Base-by-base conservation (phyloP, 2,888 invertebrate genomes). In the Rhingia campestris region DNA sequence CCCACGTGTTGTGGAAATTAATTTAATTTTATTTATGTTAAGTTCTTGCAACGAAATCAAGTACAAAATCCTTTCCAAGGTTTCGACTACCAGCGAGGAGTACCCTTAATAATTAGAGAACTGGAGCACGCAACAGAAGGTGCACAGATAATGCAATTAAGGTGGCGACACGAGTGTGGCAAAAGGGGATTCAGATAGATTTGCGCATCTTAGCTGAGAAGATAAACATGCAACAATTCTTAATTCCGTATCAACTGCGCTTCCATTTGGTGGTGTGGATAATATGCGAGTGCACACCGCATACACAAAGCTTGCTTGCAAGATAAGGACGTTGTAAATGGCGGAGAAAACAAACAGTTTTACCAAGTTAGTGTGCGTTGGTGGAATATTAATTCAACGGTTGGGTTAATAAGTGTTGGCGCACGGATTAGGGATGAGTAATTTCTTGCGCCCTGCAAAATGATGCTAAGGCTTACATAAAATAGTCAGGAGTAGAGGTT, bases 41-140 rank as follows among this genome's bases (percentile, higher is more conserved):
- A 64, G 47, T 64, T 30, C 33, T n/a, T 64, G 63, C 45, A 76
- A 22, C 45, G 45, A 69, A 76, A 69, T 69, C 69, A 76, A 76
- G 76, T 69, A 56, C 69, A 54, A 45, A 47, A 69, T 56, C 39
- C 61, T 41, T 6, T 54, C n/a, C 35, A 56, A 45, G 43, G 22
- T 63, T 54, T 10, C 43, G 33, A 6, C 45, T 47, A 56, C 33
- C 32, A 64, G 30, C n/a, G 33, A 58, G 22, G 35, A 35, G 22
- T 47, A 63, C 54, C 56, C 45, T 75, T 69, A 76, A 69, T 76
- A 76, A 76, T 76, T 69, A 76, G 47, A 76, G 67, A 76, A 54
- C 69, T 76, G 61, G 59, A 76, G 47, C 76, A 76, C 76, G 69
- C 76, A 76, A 69, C 76, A 76, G 69, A 76, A 69, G 69, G 54